Percentiles rank a stretch among this genome's conserved stretches.
phyloP scores from a whole-genome alignment of 2,888 invertebrate genomes.

The Portevinia maculata region DNA sequence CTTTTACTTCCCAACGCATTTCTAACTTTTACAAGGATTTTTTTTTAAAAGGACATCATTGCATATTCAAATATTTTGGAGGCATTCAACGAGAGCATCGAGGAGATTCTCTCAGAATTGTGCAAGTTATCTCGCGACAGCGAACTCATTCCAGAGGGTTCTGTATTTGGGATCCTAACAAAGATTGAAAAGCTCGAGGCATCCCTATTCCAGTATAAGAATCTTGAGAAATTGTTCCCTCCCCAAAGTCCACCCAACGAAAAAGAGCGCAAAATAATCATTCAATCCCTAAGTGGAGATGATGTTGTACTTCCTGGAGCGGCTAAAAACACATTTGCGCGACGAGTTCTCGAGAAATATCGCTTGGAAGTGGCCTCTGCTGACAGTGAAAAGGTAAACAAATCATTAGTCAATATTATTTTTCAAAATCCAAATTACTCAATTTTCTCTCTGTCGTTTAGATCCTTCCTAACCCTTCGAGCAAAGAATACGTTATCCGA shows the following conservation, averaged over 20 bases:
- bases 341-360: conserved; percentile 65
- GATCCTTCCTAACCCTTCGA: conserved; percentile 76
- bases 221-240: conserved; percentile 78
- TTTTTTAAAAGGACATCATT: conserved; percentile 77
- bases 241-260: conserved; percentile 48
- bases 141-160: conserved; percentile 66
- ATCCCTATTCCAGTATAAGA: conserved; percentile 80
- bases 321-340: conserved; percentile 51
- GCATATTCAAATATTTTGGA: conserved; percentile 77
- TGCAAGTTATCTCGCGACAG: conserved; percentile 78
- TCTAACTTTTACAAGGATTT: background rate
- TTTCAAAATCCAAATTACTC: background rate
- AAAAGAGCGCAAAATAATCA: conserved; percentile 47
- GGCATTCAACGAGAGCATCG: conserved; percentile 77
- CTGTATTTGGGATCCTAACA: conserved; percentile 73
- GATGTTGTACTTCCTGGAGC: conserved; percentile 57
- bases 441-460: conserved; percentile 16
- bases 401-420: too few species aligned
- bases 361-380: conserved; percentile 54
- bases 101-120: conserved; percentile 77
- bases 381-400: conserved; percentile 53
- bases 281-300: conserved; percentile 34
- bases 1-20: background rate
- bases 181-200: conserved; percentile 78
- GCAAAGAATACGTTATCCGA: conserved; percentile 84